These are phyloP conservation scores for Chiroxiphia lanceolata DNA, from an alignment of 2,797 vertebrate species.

Conservation along the genomic window DNA sequence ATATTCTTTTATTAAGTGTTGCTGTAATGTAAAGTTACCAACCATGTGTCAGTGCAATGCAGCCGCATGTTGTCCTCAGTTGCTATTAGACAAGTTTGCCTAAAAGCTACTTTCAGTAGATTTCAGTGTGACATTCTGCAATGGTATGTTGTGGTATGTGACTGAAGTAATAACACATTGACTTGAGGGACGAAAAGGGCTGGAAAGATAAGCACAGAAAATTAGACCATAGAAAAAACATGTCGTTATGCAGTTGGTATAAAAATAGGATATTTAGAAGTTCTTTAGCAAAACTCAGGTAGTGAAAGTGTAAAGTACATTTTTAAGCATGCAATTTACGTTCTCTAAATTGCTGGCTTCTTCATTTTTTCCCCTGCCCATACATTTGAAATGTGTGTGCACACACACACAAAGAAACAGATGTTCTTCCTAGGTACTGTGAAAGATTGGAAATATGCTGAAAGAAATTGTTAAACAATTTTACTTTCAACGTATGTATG, in stretches of 20 bases:
- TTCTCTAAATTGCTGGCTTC: background rate
- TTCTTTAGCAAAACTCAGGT: background rate
- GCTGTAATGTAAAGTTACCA: background rate
- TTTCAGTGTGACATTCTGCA: background rate
- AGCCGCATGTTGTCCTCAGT: background rate
- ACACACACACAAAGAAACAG: background rate
- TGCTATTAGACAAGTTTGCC: background rate
- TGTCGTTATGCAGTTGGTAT: background rate
- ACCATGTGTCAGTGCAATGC: background rate
- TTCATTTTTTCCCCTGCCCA: background rate
- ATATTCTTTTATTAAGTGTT: background rate
- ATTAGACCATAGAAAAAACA: background rate
- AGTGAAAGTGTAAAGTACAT: background rate
- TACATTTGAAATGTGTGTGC: background rate
- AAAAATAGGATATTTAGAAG: background rate
- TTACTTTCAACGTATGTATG: background rate
- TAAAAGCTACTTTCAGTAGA: background rate
- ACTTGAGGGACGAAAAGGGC: background rate
- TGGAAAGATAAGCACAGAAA: background rate
- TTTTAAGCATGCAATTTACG: background rate
- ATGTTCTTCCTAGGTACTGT: background rate
- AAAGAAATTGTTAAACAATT: background rate
- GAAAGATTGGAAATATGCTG: background rate
- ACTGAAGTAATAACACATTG: background rate
- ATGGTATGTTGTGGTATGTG: background rate